These are phyloP conservation scores for Dicyrtomina minuta DNA, from an alignment of 2,888 invertebrate genomes.

Conservation along the genomic window DNA sequence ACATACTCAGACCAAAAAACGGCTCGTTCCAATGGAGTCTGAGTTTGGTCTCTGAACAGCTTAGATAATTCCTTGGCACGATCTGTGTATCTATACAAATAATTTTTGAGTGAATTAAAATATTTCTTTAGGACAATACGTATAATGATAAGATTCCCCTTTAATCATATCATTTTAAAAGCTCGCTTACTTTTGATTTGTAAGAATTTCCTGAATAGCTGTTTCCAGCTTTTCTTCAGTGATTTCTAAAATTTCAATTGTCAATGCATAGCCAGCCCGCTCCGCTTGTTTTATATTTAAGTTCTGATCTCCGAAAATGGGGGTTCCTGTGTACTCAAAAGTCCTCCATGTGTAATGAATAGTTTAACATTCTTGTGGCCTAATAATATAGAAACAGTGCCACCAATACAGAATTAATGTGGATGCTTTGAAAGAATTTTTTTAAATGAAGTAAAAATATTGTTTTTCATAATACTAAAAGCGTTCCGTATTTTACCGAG, in stretches of 20 bases:
- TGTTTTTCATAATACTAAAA: no score
- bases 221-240: constrained; percentile 58
- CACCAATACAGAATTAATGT: no score
- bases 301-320: constrained; percentile 62
- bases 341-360: constrained; percentile 69
- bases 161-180: no score
- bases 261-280: constrained; percentile 62
- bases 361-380: constrained; percentile 62
- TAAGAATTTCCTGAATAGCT: constrained; percentile 4
- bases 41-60: constrained; percentile 57
- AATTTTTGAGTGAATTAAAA: background rate
- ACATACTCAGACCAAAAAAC: constrained; percentile 47
- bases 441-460: no score
- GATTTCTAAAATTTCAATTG: constrained; percentile 61
- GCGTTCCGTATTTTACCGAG: no score
- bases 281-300: constrained; percentile 63
- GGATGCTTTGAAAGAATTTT: no score
- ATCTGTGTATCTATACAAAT: constrained; percentile 6
- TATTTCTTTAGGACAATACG: background rate
- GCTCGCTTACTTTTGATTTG: no score
- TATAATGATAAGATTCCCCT: background rate
- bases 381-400: constrained; percentile 44
- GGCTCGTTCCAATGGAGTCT: constrained; percentile 25
- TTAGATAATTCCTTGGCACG: constrained; percentile 58
- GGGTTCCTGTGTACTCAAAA: constrained; percentile 66